Conservation (phyloP, 2,888 invertebrate genomes). For the Acrobasis consociella region DNA sequence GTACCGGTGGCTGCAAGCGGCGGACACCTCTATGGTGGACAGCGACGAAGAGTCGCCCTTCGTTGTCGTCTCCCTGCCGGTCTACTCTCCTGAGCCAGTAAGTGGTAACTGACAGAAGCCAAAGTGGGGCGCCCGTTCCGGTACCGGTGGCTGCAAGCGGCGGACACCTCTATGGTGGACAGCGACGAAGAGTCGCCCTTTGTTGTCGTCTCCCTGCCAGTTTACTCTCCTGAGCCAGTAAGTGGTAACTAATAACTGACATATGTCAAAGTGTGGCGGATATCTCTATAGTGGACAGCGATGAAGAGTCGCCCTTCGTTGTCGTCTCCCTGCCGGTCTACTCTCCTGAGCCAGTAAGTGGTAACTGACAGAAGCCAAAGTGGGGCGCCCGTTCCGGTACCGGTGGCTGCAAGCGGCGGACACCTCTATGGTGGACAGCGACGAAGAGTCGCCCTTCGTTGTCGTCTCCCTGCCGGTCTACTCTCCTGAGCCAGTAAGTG, state of each 20-base stretch:
- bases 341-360: background rate
- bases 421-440: conserved; percentile 82
- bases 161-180: conserved; percentile 79
- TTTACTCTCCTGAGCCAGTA: too few species aligned
- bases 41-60: conserved; percentile 64
- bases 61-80: too few species aligned
- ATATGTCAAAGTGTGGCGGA: conserved; percentile 73
- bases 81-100: too few species aligned
- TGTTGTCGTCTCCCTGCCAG: too few species aligned
- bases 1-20: conserved; percentile 71
- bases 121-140: conserved; percentile 77
- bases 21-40: conserved; percentile 79
- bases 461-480: conserved; percentile 86
- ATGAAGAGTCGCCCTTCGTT: conserved; percentile 84
- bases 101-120: conserved; percentile 9
- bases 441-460: conserved; percentile 81
- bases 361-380: conserved; percentile 62
- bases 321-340: background rate
- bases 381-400: conserved; percentile 74
- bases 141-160: conserved; percentile 71
- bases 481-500: conserved; percentile 62
- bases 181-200: conserved; percentile 64
- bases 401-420: conserved; percentile 74
- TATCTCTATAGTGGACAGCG: conserved; percentile 82
- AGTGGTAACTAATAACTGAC: conserved; percentile 17